phyloP scores from a whole-genome alignment of 1,140 invertebrate genomes.

The Zaprionus africanus region DNA sequence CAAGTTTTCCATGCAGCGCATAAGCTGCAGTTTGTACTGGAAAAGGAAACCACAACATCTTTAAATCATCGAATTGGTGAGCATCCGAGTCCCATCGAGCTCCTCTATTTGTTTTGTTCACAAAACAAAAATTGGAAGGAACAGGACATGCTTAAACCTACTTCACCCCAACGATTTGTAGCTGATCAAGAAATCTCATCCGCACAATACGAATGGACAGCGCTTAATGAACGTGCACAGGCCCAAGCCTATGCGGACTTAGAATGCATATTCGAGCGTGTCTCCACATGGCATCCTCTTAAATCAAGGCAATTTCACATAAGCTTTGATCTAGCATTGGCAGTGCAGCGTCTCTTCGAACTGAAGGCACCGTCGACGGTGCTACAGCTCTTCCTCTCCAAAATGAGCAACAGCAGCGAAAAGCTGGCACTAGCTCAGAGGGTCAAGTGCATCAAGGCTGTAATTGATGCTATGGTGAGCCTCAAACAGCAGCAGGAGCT shows the following conservation, averaged over 20 bases:
- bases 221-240: conserved; percentile 75
- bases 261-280: conserved; percentile 79
- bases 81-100: conserved; percentile 66
- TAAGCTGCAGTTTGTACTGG: conserved; percentile 64
- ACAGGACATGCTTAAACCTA: conserved; percentile 57
- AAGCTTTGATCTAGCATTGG: conserved; percentile 74
- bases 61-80: conserved; percentile 33
- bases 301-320: conserved; percentile 83
- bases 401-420: conserved; percentile 72
- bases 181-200: conserved; percentile 73
- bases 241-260: conserved; percentile 79
- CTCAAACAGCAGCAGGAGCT: conserved; percentile 77
- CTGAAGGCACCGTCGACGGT: conserved; percentile 72
- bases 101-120: conserved; percentile 73
- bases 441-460: conserved; percentile 74
- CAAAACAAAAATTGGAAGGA: conserved; percentile 82
- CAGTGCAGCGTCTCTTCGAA: conserved; percentile 68
- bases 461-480: conserved; percentile 76
- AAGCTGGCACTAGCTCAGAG: conserved; percentile 69
- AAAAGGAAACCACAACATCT: conserved; percentile 49
- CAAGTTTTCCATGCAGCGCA: conserved; percentile 67
- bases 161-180: conserved; percentile 70
- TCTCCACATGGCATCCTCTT: conserved; percentile 72
- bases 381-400: conserved; percentile 74
- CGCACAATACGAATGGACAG: conserved; percentile 82